These are phyloP conservation scores for Prosopocoilus inquinatus DNA, from an alignment of 2,888 invertebrate species.

Conservation along the genomic window DNA sequence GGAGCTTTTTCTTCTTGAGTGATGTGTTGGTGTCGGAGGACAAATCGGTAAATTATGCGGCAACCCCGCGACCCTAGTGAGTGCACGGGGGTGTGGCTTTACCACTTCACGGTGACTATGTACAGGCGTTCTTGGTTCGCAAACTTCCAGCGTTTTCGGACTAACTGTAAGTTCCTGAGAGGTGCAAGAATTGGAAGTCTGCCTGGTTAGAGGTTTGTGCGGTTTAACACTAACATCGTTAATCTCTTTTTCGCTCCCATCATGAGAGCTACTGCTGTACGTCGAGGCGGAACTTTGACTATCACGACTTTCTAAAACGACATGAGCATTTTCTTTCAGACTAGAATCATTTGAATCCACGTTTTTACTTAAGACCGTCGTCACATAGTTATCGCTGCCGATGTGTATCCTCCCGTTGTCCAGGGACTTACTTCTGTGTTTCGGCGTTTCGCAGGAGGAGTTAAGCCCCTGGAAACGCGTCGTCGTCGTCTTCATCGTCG, in stretches of 20 bases:
- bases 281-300: constrained; percentile 46
- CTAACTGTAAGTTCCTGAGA: constrained; percentile 11
- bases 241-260: constrained; percentile 16
- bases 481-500: too few species aligned
- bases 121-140: constrained; percentile 5
- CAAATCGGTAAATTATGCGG: constrained; percentile 62
- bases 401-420: constrained; percentile 61
- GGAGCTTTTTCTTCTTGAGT: constrained; percentile 61
- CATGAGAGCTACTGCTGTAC: constrained; percentile 33
- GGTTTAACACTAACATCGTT: constrained; percentile 52
- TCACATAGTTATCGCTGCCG: constrained; percentile 72
- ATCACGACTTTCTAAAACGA: constrained; percentile 42
- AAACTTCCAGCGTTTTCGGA: constrained; percentile 10
- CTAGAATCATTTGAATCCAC: constrained; percentile 39
- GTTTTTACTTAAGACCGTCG: constrained; percentile 59
- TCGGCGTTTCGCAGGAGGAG: constrained; percentile 55
- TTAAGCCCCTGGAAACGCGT: constrained; percentile 61
- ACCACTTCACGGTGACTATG: constrained; percentile 6
- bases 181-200: constrained; percentile 51
- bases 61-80: constrained; percentile 29
- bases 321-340: constrained; percentile 41
- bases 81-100: constrained; percentile 21
- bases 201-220: constrained; percentile 69
- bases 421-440: constrained; percentile 41
- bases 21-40: constrained; percentile 86